phyloP scores from a whole-genome alignment of 2,888 invertebrate genomes.

The Drosophila subquinaria region DNA sequence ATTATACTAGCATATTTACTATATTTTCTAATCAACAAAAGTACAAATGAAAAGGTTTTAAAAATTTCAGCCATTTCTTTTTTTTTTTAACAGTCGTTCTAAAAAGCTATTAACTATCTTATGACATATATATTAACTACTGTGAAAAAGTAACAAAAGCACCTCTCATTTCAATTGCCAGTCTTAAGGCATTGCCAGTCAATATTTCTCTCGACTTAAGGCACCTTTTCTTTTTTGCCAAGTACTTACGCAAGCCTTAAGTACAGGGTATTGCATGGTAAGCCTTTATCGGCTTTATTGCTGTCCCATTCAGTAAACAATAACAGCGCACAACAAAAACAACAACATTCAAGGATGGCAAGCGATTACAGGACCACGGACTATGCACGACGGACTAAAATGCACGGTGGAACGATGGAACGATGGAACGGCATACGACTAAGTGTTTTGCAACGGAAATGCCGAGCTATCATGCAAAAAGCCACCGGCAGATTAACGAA shows the following conservation, averaged over 20 bases:
- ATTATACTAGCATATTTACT: too few species aligned
- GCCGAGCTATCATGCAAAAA: conserved; percentile 79
- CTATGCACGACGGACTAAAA: conserved; percentile 11
- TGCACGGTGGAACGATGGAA: conserved; percentile 8
- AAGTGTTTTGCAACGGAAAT: conserved; percentile 81
- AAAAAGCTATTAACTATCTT: background rate
- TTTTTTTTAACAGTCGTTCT: background rate
- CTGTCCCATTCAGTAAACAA: conserved; percentile 66
- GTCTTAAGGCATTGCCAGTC: background rate
- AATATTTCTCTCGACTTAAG: conserved; percentile 2
- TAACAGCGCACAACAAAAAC: conserved; percentile 64
- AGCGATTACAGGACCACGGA: conserved; percentile 67
- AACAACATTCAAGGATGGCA: conserved; percentile 51
- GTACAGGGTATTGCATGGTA: conserved; percentile 44
- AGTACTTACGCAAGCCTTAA: conserved; percentile 20
- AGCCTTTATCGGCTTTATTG: conserved; percentile 23
- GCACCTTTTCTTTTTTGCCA: conserved; percentile 10
- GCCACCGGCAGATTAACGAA: conserved; percentile 79
- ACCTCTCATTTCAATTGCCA: background rate
- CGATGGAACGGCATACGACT: conserved; percentile 51
- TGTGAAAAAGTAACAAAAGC: background rate
- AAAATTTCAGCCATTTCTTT: background rate
- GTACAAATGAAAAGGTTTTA: background rate
- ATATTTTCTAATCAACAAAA: background rate
- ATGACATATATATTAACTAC: background rate